Conservation (phyloP, 30 jellyfish, hydroid and myxozoan species). For the Rhopilema esculentum region DNA sequence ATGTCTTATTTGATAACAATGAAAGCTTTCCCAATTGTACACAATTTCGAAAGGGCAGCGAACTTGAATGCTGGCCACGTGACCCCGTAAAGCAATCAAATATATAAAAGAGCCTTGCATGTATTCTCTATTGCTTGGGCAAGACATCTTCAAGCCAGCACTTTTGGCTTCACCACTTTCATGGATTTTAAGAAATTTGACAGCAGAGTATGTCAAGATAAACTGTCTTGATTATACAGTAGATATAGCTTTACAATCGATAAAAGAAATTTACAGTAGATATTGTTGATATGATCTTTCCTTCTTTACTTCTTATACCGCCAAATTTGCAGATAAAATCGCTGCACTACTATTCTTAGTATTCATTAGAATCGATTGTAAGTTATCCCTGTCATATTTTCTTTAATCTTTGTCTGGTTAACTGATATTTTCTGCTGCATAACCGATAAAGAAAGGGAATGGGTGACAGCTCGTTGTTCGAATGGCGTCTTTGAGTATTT, state of each 20-base stretch:
- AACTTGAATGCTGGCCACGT: too few species aligned
- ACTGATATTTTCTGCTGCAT: not conserved
- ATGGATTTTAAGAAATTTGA: too few species aligned
- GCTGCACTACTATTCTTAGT: not conserved
- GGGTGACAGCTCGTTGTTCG: not conserved
- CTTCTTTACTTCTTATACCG: not conserved
- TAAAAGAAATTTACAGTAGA: not conserved
- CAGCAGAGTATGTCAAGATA: too few species aligned
- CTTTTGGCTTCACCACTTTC: too few species aligned
- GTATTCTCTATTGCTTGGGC: not conserved
- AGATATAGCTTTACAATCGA: too few species aligned
- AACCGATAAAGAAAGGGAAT: not conserved
- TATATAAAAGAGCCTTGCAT: too few species aligned
- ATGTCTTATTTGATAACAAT: not conserved
- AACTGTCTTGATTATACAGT: too few species aligned
- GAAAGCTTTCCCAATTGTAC: not conserved
- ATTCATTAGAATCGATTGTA: not conserved
- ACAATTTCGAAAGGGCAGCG: not conserved
- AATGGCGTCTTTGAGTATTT: not conserved
- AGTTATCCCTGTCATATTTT: not conserved
- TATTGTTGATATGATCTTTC: not conserved
- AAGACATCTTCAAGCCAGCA: not conserved
- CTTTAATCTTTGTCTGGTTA: not conserved
- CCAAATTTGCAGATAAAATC: not conserved
- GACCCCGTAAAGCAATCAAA: too few species aligned